phyloP scores from a whole-genome alignment of 1,140 invertebrate species.

The Pentalonia nigronervosa region DNA sequence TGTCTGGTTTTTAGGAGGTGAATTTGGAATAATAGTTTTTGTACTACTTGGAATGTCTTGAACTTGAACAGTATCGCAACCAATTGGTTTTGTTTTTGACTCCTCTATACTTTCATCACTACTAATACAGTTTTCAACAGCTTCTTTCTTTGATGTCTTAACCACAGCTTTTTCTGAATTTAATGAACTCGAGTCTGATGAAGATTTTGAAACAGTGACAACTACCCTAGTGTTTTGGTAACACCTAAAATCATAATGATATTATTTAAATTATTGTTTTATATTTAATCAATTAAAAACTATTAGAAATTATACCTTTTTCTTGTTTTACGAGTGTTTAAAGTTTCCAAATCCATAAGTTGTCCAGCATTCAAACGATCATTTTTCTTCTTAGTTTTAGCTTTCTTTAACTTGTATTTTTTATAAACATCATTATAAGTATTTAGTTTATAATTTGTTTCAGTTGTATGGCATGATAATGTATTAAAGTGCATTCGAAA shows the following conservation, averaged over 20 bases:
- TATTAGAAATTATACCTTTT: constrained; percentile 17
- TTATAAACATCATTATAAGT: constrained; percentile 47
- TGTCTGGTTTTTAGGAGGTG: neutral
- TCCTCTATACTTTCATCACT: neutral
- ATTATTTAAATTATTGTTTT: neutral
- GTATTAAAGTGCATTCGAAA: constrained; percentile 39
- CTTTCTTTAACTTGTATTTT: constrained; percentile 49
- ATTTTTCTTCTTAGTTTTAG: constrained; percentile 45
- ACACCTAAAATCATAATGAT: constrained; percentile 29
- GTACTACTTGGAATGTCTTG: constrained; percentile 46
- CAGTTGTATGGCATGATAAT: neutral
- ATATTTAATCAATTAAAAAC: neutral
- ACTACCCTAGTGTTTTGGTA: constrained; percentile 40
- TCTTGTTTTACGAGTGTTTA: constrained; percentile 52
- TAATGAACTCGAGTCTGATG: neutral
- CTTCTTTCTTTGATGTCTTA: neutral
- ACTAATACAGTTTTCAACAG: neutral
- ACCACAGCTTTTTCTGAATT: neutral
- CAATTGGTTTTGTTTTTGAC: neutral
- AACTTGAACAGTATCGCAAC: neutral
- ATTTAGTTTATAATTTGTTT: constrained; percentile 30
- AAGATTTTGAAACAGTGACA: neutral
- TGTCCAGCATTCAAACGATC: constrained; percentile 16
- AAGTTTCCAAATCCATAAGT: constrained; percentile 48
- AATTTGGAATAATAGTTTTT: constrained; percentile 30